phyloP scores from a whole-genome alignment of 2,888 invertebrate species.

The Melanotus villosus region DNA sequence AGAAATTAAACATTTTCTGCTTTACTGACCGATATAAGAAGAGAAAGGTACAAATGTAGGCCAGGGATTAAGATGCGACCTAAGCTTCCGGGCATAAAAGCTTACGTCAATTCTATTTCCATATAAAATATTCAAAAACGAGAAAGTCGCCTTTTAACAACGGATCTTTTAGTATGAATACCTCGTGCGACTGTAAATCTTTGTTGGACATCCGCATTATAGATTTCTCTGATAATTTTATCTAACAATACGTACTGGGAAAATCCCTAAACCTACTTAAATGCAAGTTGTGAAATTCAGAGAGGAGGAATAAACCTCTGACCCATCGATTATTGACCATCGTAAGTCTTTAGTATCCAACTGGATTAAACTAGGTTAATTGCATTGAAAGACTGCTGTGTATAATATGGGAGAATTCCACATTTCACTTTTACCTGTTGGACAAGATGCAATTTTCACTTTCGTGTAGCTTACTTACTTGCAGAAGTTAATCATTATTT shows the following conservation, averaged over 20 bases:
- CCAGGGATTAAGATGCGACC: slow-evolving; percentile 39
- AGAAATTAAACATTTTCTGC: slow-evolving; percentile 33
- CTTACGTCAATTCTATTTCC: slow-evolving; percentile 36
- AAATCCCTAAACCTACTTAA: neutral
- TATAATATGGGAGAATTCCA: slow-evolving; percentile 19
- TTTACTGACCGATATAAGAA: slow-evolving; percentile 33
- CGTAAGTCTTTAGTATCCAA: slow-evolving; percentile 3
- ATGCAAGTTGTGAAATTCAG: slow-evolving; percentile 7
- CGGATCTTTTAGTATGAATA: neutral
- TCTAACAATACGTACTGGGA: neutral
- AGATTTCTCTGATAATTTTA: slow-evolving; percentile 28
- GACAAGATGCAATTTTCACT: slow-evolving; percentile 43
- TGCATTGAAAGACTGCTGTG: slow-evolving; percentile 18
- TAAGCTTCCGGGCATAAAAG: slow-evolving; percentile 38
- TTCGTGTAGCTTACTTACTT: slow-evolving; percentile 24
- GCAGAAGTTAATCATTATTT: neutral
- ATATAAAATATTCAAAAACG: slow-evolving; percentile 37
- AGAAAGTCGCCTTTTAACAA: slow-evolving; percentile 34
- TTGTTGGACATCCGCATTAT: slow-evolving; percentile 25
- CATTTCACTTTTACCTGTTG: slow-evolving; percentile 46
- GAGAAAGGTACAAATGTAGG: slow-evolving; percentile 45
- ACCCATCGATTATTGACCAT: slow-evolving; percentile 11
- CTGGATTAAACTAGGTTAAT: slow-evolving; percentile 29
- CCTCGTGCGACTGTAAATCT: slow-evolving; percentile 13
- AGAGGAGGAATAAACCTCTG: slow-evolving; percentile 4